These are phyloP conservation scores for Phymatocera aterrima DNA, from an alignment of 2,888 invertebrate genomes.

Conservation along the genomic window DNA sequence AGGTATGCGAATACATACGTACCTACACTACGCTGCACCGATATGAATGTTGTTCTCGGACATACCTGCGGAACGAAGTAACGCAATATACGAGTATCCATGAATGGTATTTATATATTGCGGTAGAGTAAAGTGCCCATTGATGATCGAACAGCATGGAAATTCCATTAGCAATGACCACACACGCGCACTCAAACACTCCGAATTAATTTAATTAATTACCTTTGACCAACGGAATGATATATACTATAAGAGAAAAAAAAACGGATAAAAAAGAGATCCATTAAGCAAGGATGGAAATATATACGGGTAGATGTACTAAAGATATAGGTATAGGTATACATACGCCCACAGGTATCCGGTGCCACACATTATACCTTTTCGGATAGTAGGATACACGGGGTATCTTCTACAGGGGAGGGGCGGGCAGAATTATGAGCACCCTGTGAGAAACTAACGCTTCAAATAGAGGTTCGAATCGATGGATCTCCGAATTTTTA, in stretches of 20 bases:
- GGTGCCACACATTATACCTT: neutral
- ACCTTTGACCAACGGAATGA: constrained; percentile 28
- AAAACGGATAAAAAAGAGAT: no score
- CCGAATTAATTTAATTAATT: constrained; percentile 36
- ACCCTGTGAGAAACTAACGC: no score
- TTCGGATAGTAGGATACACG: neutral
- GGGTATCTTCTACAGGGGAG: no score
- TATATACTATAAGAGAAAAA: no score
- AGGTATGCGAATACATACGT: no score
- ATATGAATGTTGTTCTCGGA: no score
- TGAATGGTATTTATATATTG: neutral
- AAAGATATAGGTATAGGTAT: neutral
- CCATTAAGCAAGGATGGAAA: neutral
- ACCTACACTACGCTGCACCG: no score
- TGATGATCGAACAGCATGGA: constrained; percentile 15
- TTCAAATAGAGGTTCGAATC: no score
- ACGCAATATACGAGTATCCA: neutral
- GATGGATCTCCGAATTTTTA: no score
- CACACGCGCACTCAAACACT: neutral
- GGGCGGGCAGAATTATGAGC: no score
- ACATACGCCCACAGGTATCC: neutral
- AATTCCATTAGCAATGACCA: constrained; percentile 40
- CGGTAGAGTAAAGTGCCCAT: constrained; percentile 31
- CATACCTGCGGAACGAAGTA: neutral
- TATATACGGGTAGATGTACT: neutral